Base-by-base conservation (phyloP, 2,113 vertebrate species). In the Pomatostomus ruficeps region DNA sequence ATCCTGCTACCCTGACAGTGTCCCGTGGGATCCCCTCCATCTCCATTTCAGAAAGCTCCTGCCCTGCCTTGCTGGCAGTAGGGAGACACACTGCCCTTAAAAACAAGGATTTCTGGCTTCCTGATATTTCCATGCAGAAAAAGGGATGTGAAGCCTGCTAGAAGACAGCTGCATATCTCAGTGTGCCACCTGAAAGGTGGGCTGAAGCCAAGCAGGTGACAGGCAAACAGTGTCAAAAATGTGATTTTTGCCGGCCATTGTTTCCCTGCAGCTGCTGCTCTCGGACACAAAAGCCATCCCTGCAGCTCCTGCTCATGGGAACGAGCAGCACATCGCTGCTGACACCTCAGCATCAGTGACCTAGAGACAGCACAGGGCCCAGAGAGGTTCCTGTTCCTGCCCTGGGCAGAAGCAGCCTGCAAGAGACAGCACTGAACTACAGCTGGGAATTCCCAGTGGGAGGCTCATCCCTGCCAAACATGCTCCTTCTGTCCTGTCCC, bases 351-450 rank as follows among this genome's bases (percentile, higher is more conserved):
- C 6, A 16, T 0, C 51, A 21, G 65, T 7, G 29, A 36, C 19
- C 4, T 2, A 24, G 11, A 36, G 42, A 33, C 62, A 68, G 29
- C 35, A 14, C 5, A 0, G 55, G 16, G 48, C 43, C 33, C 77
- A 15, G 7, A 25, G 58, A 0, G 3, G 25, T 3, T 29, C 31
- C 1, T 3, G 7, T 11, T 16, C 21, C 62, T 79, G 52, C 38
- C 46, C 48, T 2, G 46, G 65, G 28, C 36, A 61, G 48, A 20
- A 59, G 63, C 70, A 45, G 33, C 33, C 68, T 36, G 43, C 11
- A 20, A 57, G 5, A 4, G 28, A 40, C 42, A 66, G 45, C 62
- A 17, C 59, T 15, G 0, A 73, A 8, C 26, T 16, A 9, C 51
- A 61, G 46, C 76, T 28, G n/a, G 71, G 49, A 28, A 18, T 15